Conservation (phyloP, 2,888 invertebrate species). For the Cephalotes varians region DNA sequence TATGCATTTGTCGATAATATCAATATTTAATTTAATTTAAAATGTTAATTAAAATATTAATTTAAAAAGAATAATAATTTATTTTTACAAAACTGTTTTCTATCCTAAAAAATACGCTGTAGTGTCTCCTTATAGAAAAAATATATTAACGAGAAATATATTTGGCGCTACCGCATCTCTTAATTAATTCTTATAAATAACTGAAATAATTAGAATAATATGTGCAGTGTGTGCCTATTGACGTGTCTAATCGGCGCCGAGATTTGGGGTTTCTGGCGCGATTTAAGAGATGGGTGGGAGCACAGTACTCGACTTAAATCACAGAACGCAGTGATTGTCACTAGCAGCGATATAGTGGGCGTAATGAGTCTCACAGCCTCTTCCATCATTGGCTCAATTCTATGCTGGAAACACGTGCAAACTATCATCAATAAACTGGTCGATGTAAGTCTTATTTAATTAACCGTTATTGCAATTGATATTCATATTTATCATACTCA, state of each 20-base stretch:
- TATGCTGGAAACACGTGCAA: conserved; percentile 87
- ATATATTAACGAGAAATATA: no score
- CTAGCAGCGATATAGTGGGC: conserved; percentile 87
- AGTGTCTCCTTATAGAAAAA: no score
- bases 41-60: no score
- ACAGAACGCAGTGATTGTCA: conserved; percentile 87
- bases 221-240: conserved; percentile 72
- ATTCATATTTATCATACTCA: background rate
- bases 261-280: conserved; percentile 87
- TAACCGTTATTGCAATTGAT: background rate
- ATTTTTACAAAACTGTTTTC: no score
- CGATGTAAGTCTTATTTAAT: conserved; percentile 71
- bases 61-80: no score
- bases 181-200: background rate
- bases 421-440: conserved; percentile 87
- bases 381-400: conserved; percentile 87
- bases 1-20: no score
- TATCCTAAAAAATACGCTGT: no score
- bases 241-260: conserved; percentile 69
- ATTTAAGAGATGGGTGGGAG: conserved; percentile 87
- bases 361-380: conserved; percentile 87
- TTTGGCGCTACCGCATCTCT: no score
- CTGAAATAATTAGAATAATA: background rate
- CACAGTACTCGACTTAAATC: conserved; percentile 87
- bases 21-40: no score